Evolutionary conservation across 2,888 invertebrate genomes (phyloP).

Genomic region (Eilema griseolum): DNA sequence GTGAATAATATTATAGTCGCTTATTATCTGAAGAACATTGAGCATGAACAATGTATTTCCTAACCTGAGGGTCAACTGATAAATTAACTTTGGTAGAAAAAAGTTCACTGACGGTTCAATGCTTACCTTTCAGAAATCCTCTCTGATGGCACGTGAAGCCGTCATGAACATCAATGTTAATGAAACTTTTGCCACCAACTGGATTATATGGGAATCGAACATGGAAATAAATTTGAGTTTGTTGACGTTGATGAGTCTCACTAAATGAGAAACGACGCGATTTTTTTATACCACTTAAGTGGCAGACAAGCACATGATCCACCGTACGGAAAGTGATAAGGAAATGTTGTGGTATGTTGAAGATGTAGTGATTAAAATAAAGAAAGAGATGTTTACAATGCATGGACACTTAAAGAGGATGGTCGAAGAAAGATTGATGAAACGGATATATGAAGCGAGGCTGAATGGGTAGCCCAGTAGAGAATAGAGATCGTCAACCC

Average conservation of each 20-base stretch:
- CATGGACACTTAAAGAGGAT: neutral
- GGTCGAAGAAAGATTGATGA: neutral
- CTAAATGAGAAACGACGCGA: too few species aligned
- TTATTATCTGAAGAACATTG: neutral
- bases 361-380: neutral
- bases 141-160: neutral
- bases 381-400: neutral
- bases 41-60: slow-evolving; percentile 1
- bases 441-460: neutral
- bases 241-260: too few species aligned
- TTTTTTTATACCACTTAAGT: too few species aligned
- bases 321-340: too few species aligned
- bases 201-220: neutral
- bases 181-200: neutral
- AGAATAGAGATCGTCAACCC: too few species aligned
- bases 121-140: neutral
- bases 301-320: too few species aligned
- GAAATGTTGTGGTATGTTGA: neutral
- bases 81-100: neutral
- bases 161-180: neutral
- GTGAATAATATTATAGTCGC: neutral
- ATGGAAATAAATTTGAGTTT: neutral
- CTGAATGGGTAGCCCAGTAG: neutral
- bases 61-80: neutral
- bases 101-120: neutral